phyloP scores from a whole-genome alignment of 2,797 vertebrate species.

The Bradypodion ventrale region DNA sequence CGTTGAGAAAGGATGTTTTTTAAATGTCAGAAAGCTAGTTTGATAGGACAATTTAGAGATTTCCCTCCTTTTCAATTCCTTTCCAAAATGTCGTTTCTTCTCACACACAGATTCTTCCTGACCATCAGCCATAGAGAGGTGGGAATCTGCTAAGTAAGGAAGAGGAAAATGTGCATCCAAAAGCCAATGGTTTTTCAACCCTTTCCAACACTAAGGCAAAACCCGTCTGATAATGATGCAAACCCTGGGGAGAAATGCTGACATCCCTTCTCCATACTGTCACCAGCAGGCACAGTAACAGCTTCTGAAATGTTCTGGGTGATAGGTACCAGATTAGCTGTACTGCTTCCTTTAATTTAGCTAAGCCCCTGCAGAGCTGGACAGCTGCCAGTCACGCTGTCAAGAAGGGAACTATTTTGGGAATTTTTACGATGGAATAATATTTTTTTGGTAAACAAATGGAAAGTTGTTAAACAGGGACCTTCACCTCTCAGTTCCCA shows the following conservation, averaged over 20 bases:
- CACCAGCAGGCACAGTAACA: neutral
- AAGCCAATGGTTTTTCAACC: slow-evolving; percentile 32
- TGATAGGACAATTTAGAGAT: no score
- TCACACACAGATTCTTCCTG: neutral
- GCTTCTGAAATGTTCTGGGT: slow-evolving; percentile 26
- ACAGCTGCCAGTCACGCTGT: slow-evolving; percentile 79
- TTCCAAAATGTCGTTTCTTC: neutral
- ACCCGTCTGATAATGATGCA: slow-evolving; percentile 35
- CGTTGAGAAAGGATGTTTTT: neutral
- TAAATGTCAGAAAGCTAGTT: no score
- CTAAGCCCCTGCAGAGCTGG: slow-evolving; percentile 73
- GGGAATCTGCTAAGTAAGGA: neutral
- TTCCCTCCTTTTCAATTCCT: no score
- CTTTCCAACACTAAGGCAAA: slow-evolving; percentile 18
- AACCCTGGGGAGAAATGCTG: neutral
- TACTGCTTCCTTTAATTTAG: slow-evolving; percentile 70
- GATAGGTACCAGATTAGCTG: slow-evolving; percentile 60
- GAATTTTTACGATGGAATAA: slow-evolving; percentile 83
- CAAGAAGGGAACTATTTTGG: slow-evolving; percentile 80
- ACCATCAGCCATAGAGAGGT: neutral
- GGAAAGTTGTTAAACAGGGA: slow-evolving; percentile 78
- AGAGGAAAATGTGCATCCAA: neutral
- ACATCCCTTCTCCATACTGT: accelerated
- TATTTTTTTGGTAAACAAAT: slow-evolving; percentile 83
- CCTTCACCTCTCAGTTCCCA: slow-evolving; percentile 72